Evolutionary conservation across 1,140 invertebrate species (phyloP).

Genomic region (Panulirus ornatus): DNA sequence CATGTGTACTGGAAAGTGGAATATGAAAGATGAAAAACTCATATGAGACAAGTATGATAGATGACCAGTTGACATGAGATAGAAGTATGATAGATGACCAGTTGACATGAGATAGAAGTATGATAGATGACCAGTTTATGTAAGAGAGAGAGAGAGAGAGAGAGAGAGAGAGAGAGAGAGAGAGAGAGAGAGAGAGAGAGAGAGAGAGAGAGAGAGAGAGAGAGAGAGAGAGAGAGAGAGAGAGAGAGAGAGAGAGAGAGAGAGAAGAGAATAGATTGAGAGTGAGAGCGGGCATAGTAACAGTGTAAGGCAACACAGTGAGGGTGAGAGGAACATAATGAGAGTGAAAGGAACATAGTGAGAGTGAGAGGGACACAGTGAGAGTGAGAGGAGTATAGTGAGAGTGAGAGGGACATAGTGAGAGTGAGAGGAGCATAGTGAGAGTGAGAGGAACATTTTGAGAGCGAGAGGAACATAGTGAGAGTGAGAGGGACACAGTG

Average conservation of each 20-base stretch:
- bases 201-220: neutral
- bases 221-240: neutral
- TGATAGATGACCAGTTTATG: too few relatives aligned
- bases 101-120: neutral
- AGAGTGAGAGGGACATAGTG: neutral
- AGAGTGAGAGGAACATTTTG: neutral
- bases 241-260: neutral
- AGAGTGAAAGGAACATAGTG: neutral
- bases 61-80: neutral
- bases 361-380: neutral
- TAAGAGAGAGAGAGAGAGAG: neutral
- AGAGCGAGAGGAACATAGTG: neutral
- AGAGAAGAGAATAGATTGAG: neutral
- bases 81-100: neutral
- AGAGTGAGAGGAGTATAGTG: neutral
- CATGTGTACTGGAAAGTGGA: too few relatives aligned
- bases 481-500: neutral
- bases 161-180: constrained; percentile 22
- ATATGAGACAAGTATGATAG: neutral
- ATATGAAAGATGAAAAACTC: neutral
- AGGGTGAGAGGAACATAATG: neutral
- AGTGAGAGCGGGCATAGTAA: neutral
- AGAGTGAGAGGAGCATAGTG: neutral
- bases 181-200: constrained; percentile 8
- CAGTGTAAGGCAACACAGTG: neutral